phyloP scores from a whole-genome alignment of 2,113 vertebrate genomes.

The Bambusicola thoracicus region DNA sequence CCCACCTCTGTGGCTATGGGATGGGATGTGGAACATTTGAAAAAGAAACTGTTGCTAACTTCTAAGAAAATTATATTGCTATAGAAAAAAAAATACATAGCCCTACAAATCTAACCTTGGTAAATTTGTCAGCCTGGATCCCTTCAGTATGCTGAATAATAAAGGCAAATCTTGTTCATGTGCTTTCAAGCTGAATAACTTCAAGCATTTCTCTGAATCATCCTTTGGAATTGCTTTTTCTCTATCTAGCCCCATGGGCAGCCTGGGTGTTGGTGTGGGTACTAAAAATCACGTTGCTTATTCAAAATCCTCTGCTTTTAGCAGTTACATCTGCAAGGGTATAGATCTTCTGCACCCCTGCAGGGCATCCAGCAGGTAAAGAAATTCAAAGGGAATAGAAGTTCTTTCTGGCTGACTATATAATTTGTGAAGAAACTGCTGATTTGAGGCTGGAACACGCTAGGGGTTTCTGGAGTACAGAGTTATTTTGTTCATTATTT shows the following conservation, averaged over 20 bases:
- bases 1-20: not conserved
- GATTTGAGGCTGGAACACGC: not conserved
- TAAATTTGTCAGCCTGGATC: not conserved
- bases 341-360: not conserved
- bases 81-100: not conserved
- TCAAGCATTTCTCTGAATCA: not conserved
- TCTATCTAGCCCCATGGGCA: not conserved
- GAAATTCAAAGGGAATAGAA: not conserved
- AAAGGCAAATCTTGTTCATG: not conserved
- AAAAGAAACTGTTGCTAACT: not conserved
- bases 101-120: not conserved
- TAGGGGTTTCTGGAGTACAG: not conserved
- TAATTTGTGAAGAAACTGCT: not conserved
- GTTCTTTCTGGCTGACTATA: not conserved
- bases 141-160: not conserved
- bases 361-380: not conserved
- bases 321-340: not conserved
- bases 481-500: not conserved
- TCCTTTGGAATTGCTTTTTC: not conserved
- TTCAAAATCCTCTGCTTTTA: not conserved
- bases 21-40: not conserved
- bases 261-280: not conserved
- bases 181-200: not conserved
- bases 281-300: not conserved
- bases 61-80: not conserved